phyloP scores from a whole-genome alignment of 2,113 vertebrate species.

The Antechinus stuartii region DNA sequence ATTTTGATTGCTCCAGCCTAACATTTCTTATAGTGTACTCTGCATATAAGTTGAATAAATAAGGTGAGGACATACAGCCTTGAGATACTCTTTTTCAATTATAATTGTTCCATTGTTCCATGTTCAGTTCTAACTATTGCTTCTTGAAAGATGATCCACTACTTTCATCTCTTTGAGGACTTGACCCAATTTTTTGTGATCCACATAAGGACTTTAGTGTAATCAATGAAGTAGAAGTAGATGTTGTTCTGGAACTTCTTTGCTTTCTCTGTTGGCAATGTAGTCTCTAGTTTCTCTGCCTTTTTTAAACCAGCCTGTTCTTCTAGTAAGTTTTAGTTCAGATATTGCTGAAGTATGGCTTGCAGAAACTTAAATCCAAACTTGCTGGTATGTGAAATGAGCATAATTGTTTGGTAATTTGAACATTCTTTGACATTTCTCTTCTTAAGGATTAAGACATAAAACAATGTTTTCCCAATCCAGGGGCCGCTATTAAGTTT shows the following conservation, averaged over 20 bases:
- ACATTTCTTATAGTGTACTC: no score
- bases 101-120: background rate
- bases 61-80: background rate
- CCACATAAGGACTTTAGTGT: background rate
- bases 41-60: background rate
- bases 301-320: background rate
- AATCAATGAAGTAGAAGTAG: background rate
- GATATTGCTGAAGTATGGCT: background rate
- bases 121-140: background rate
- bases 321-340: background rate
- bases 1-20: no score
- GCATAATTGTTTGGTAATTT: no score
- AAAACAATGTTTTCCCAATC: no score
- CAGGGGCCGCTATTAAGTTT: no score
- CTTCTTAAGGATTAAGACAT: no score
- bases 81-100: background rate
- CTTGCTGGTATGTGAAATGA: no score
- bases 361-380: background rate
- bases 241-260: background rate
- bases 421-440: no score
- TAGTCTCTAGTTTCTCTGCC: background rate
- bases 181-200: background rate
- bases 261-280: background rate
- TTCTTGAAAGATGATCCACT: background rate
- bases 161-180: background rate